Percentiles rank a stretch among this genome's conserved stretches.
phyloP scores from a whole-genome alignment of 2,113 vertebrate species.

The Grammatotria lemairii region DNA sequence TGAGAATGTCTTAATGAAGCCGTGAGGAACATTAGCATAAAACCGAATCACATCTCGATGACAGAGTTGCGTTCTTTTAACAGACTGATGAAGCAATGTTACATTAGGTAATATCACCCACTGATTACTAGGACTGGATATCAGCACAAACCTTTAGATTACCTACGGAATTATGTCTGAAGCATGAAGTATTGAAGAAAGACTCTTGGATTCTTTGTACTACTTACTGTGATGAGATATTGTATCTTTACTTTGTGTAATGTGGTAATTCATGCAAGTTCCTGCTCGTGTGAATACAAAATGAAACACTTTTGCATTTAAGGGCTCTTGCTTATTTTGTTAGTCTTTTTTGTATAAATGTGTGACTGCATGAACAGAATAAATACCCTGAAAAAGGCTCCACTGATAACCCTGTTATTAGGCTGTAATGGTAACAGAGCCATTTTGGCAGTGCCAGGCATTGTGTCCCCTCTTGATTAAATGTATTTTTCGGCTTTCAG shows the following conservation, averaged over 20 bases:
- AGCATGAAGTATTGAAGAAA: neutral
- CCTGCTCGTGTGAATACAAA: neutral
- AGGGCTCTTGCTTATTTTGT: neutral
- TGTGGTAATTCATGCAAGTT: neutral
- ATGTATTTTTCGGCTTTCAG: constrained; percentile 49
- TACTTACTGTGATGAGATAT: neutral
- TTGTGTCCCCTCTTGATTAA: neutral
- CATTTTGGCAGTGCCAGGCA: neutral
- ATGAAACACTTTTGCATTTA: neutral
- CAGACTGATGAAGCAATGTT: neutral
- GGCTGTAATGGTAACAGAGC: neutral
- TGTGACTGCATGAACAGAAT: neutral
- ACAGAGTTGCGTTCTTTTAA: neutral
- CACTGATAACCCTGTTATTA: neutral
- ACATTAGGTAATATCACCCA: neutral
- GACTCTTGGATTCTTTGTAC: neutral
- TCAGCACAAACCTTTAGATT: neutral
- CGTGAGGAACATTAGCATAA: neutral
- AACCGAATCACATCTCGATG: neutral
- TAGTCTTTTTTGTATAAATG: neutral
- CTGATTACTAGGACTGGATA: neutral
- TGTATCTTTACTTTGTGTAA: neutral
- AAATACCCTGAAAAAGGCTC: neutral
- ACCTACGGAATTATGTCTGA: neutral
- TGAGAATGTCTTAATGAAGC: neutral